Evolutionary conservation across 2,888 invertebrate species (phyloP).

Genomic region (Folsomia manolachei): DNA sequence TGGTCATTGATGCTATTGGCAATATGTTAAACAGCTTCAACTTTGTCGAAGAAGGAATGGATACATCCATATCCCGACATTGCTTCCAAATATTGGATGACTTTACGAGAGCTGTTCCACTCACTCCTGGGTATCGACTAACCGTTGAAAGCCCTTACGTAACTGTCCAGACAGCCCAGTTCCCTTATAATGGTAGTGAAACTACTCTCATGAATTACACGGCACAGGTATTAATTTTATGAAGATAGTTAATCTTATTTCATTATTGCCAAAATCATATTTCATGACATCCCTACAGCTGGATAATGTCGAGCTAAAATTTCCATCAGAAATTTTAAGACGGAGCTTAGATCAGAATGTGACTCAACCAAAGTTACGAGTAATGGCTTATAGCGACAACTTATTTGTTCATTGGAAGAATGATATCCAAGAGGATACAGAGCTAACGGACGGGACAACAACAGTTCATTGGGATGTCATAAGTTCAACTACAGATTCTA

Average conservation of each 20-base stretch:
- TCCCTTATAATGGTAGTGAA: neutral
- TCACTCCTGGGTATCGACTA: neutral
- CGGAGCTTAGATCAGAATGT: conserved; percentile 23
- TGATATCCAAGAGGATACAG: neutral
- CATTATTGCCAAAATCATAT: no score
- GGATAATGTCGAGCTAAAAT: conserved; percentile 19
- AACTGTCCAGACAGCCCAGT: neutral
- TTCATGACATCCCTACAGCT: no score
- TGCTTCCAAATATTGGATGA: neutral
- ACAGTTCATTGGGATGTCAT: neutral
- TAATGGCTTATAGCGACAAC: conserved; percentile 39
- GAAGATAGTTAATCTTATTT: no score
- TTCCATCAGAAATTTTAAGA: conserved; percentile 34
- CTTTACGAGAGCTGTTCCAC: neutral
- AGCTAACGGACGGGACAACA: neutral
- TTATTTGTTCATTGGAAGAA: conserved; percentile 34
- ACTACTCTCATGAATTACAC: neutral
- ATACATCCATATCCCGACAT: neutral
- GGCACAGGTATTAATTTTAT: neutral
- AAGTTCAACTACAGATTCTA: neutral
- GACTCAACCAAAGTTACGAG: conserved; percentile 27
- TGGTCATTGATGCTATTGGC: neutral
- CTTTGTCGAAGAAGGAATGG: neutral
- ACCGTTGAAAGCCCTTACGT: neutral
- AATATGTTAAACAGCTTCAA: neutral